phyloP scores from a whole-genome alignment of 2,113 vertebrate genomes.

The Triplophysa dalaica region DNA sequence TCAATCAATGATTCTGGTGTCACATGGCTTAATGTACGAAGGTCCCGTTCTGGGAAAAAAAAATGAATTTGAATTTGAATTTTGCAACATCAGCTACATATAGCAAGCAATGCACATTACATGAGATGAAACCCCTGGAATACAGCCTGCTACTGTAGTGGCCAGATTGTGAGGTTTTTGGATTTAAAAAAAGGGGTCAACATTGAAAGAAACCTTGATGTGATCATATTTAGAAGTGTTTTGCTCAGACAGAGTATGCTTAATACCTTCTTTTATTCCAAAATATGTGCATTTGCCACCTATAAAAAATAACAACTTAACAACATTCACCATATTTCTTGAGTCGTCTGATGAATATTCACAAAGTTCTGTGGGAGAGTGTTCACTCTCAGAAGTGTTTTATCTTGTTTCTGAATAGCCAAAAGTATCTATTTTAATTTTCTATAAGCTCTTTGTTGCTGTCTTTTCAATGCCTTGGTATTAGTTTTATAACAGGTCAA shows the following conservation, averaged over 20 bases:
- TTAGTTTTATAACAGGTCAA: not conserved
- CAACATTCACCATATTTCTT: not conserved
- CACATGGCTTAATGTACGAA: too few relatives aligned
- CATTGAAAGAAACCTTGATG: too few relatives aligned
- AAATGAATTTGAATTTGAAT: too few relatives aligned
- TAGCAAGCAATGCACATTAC: slow-evolving; percentile 4
- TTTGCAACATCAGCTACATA: not conserved
- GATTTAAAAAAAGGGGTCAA: not conserved
- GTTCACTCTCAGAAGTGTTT: not conserved
- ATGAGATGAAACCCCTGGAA: not conserved
- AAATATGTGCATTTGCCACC: too few relatives aligned
- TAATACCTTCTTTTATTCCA: too few relatives aligned
- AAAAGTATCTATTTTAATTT: not conserved
- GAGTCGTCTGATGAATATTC: too few relatives aligned
- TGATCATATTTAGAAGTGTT: too few relatives aligned
- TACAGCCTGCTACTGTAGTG: not conserved
- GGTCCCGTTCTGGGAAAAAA: too few relatives aligned
- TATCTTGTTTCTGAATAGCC: not conserved
- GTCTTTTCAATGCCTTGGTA: slow-evolving; percentile 1
- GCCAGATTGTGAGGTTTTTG: not conserved
- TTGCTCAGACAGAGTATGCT: too few relatives aligned
- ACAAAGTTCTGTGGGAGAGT: not conserved
- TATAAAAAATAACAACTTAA: too few relatives aligned
- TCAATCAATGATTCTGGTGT: slow-evolving; percentile 14
- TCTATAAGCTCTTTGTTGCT: not conserved